These are phyloP conservation scores for Drosophila gaucha DNA, from an alignment of 2,888 invertebrate species.

Conservation along the genomic window DNA sequence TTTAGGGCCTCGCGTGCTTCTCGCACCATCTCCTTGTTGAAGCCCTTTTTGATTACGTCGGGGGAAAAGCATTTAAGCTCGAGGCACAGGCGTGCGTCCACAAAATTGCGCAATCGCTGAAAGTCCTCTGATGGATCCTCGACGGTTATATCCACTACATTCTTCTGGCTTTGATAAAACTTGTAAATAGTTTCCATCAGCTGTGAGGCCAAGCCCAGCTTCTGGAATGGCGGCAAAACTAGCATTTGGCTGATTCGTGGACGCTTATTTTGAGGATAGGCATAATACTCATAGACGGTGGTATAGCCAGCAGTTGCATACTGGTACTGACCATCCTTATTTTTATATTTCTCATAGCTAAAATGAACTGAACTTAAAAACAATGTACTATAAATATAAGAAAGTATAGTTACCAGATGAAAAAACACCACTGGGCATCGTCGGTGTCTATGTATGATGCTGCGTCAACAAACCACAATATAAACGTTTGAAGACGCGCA, in stretches of 20 bases:
- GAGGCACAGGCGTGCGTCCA: slow-evolving; percentile 91
- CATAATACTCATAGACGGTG: slow-evolving; percentile 97
- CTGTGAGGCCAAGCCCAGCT: slow-evolving; percentile 92
- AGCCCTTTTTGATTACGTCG: slow-evolving; percentile 89
- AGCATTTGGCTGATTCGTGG: slow-evolving; percentile 97
- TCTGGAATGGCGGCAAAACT: slow-evolving; percentile 96
- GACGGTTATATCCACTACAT: slow-evolving; percentile 89
- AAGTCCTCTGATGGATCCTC: slow-evolving; percentile 98
- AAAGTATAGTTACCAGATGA: slow-evolving; percentile 88
- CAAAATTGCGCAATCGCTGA: slow-evolving; percentile 94
- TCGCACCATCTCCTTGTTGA: slow-evolving; percentile 89
- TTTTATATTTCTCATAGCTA: slow-evolving; percentile 90
- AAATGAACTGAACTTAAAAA: slow-evolving; percentile 43
- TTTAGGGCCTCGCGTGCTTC: slow-evolving; percentile 89
- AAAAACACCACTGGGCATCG: slow-evolving; percentile 96
- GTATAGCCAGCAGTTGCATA: slow-evolving; percentile 94
- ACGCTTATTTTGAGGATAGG: slow-evolving; percentile 93
- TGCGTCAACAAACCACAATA: slow-evolving; percentile 98
- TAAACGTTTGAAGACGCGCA: slow-evolving; percentile 93
- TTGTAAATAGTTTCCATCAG: slow-evolving; percentile 87
- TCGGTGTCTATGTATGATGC: slow-evolving; percentile 96
- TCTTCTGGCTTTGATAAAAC: slow-evolving; percentile 85
- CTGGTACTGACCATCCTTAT: slow-evolving; percentile 86
- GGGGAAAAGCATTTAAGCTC: slow-evolving; percentile 89
- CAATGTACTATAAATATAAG: neutral